These are phyloP conservation scores for Periophthalmus modestus DNA, from an alignment of 2,113 vertebrate species.

Conservation along the genomic window DNA sequence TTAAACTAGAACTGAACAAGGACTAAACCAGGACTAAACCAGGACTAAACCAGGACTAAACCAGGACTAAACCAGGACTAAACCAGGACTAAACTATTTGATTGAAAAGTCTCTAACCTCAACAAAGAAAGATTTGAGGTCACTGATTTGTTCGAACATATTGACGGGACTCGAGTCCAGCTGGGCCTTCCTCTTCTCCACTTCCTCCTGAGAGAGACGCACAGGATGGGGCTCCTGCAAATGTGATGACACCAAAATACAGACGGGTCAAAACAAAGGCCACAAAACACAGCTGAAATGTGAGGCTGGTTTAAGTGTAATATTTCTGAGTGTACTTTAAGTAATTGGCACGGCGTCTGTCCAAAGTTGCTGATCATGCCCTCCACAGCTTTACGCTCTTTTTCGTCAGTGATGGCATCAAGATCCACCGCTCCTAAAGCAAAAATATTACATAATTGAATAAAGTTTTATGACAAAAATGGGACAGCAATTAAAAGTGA, in stretches of 20 bases:
- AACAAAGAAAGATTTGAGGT: conserved; percentile 97
- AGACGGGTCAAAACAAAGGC: neutral
- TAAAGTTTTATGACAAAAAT: neutral
- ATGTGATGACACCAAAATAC: neutral
- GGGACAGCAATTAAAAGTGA: neutral
- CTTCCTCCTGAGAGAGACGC: conserved; percentile 90
- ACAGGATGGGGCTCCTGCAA: conserved; percentile 90
- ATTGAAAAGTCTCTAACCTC: conserved; percentile 77
- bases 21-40: too few species aligned
- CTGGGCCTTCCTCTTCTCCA: conserved; percentile 84
- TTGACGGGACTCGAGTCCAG: conserved; percentile 84
- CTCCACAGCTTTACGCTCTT: conserved; percentile 95
- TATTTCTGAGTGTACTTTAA: conserved; percentile 81
- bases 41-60: too few species aligned
- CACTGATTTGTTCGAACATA: conserved; percentile 89
- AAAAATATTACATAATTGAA: neutral
- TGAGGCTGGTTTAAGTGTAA: neutral
- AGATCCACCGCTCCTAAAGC: conserved; percentile 92
- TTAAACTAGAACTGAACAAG: too few species aligned
- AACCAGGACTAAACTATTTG: neutral
- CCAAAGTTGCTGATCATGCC: conserved; percentile 99
- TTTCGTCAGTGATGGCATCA: conserved; percentile 94
- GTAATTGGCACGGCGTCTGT: conserved; percentile 94
- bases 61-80: too few species aligned
- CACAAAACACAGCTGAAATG: neutral